Conservation (phyloP, 2,888 invertebrate genomes). For the Cryptus viduatorius region DNA sequence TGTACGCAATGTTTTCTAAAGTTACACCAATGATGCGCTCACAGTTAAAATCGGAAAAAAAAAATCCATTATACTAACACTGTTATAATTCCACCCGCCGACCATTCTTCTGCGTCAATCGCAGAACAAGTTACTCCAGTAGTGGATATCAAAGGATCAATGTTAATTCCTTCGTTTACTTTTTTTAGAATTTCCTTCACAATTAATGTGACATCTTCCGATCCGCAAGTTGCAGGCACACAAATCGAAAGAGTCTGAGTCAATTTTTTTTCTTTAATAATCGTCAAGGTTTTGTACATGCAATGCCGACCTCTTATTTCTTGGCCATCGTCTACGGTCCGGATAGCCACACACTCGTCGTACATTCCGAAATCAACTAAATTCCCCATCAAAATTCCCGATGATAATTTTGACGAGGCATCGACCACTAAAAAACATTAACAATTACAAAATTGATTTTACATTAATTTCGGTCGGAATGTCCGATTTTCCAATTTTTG, state of each 20-base stretch:
- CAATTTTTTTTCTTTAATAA: conserved; percentile 73
- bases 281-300: conserved; percentile 74
- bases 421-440: conserved; percentile 84
- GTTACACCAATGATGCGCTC: not conserved
- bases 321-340: conserved; percentile 71
- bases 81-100: conserved; percentile 62
- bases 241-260: conserved; percentile 83
- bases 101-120: conserved; percentile 65
- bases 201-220: conserved; percentile 75
- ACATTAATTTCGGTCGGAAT: too few relatives aligned
- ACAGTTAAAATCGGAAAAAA: not conserved
- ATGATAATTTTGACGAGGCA: conserved; percentile 85
- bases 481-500: too few relatives aligned
- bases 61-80: conserved; percentile 64
- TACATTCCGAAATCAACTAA: conserved; percentile 84
- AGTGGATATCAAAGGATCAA: conserved; percentile 16
- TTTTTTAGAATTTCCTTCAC: conserved; percentile 50
- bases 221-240: conserved; percentile 84
- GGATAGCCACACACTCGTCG: conserved; percentile 82
- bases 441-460: not conserved
- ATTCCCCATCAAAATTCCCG: conserved; percentile 85
- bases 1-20: not conserved
- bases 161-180: conserved; percentile 12
- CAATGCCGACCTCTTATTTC: conserved; percentile 84
- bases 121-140: conserved; percentile 58